phyloP scores from a whole-genome alignment of 1,140 invertebrate genomes.

The Neodiprion fabricii region DNA sequence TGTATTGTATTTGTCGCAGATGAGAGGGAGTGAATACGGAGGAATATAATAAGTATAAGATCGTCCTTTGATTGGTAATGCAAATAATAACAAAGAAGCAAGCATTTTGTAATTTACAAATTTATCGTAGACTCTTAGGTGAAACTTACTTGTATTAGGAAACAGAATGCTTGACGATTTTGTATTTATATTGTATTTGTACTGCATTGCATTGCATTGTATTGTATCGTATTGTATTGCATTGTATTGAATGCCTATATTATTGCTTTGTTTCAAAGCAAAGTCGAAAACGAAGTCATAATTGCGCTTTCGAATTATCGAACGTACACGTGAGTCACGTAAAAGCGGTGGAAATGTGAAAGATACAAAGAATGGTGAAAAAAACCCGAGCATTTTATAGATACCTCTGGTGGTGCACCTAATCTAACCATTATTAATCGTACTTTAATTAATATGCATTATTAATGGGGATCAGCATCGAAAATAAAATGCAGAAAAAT shows the following conservation, averaged over 20 bases:
- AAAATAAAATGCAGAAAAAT: slow-evolving; percentile 44
- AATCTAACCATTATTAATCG: slow-evolving; percentile 40
- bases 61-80: not conserved
- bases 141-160: not conserved
- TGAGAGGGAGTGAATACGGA: not conserved
- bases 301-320: not conserved
- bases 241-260: not conserved
- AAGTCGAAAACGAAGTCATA: not conserved
- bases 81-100: not conserved
- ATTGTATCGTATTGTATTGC: not conserved
- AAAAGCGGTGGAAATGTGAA: not conserved
- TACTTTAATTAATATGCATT: slow-evolving; percentile 46
- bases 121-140: not conserved
- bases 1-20: too few species aligned
- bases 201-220: not conserved
- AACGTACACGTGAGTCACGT: not conserved
- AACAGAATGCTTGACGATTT: too few species aligned
- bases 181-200: too few species aligned
- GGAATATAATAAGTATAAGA: not conserved
- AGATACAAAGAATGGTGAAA: not conserved
- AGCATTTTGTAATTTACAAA: slow-evolving; percentile 2
- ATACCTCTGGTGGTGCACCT: slow-evolving; percentile 30
- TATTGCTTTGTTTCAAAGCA: not conserved
- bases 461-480: slow-evolving; percentile 44
- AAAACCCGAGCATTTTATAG: slow-evolving; percentile 29